Conservation (phyloP, 2,113 vertebrate species). For the Austrofundulus limnaeus region DNA sequence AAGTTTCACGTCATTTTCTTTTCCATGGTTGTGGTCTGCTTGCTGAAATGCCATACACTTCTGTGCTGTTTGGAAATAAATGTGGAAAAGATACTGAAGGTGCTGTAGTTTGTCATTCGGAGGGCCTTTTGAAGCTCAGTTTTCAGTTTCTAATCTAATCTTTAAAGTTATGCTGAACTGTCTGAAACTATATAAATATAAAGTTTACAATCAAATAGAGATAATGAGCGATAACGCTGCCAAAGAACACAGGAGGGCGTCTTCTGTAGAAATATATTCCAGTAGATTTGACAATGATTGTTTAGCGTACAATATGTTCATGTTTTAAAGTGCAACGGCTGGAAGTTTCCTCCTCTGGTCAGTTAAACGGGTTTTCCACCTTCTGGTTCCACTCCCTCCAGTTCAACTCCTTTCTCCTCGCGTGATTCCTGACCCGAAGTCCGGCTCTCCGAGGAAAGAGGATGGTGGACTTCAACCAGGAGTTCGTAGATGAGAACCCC, state of each 20-base stretch:
- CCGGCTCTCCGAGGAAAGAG: constrained; percentile 27
- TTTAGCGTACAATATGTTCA: too few relatives aligned
- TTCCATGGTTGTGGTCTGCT: constrained; percentile 80
- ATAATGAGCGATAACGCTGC: neutral
- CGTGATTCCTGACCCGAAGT: constrained; percentile 16
- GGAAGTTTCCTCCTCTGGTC: neutral
- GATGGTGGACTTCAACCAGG: constrained; percentile 81
- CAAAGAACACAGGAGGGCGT: neutral
- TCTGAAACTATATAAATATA: neutral
- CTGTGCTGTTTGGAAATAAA: constrained; percentile 82
- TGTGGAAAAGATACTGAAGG: constrained; percentile 63
- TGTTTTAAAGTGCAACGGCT: neutral
- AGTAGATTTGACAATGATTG: too few relatives aligned
- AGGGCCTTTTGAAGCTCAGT: neutral
- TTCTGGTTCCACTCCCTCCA: constrained; percentile 39
- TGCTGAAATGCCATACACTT: constrained; percentile 81
- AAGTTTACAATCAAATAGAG: neutral
- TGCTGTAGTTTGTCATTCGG: neutral
- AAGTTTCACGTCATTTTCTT: constrained; percentile 69
- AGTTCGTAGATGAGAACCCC: constrained; percentile 78
- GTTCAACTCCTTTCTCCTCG: neutral
- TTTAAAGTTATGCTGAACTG: neutral
- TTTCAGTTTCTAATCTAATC: neutral
- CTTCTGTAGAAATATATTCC: too few relatives aligned
- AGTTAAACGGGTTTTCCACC: constrained; percentile 14